phyloP scores from a whole-genome alignment of 2,113 vertebrate species.

The Atherinomorus stipes region DNA sequence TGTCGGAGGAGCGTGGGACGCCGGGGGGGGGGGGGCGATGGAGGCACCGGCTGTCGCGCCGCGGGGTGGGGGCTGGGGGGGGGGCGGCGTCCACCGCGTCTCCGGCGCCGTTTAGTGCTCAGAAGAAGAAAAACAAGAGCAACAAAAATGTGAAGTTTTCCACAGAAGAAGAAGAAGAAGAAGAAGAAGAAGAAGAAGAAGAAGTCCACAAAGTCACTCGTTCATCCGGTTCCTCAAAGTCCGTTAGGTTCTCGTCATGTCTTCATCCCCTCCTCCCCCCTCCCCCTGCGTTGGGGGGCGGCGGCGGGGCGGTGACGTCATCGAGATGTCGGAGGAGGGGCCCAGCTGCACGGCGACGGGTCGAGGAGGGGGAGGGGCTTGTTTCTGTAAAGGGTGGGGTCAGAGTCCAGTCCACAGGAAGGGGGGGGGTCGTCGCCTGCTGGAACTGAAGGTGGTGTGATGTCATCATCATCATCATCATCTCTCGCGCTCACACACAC shows the following conservation, averaged over 20 bases:
- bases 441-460: slow-evolving; percentile 90
- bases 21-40: slow-evolving; percentile 13
- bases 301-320: slow-evolving; percentile 50
- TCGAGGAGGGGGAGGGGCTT: slow-evolving; percentile 25
- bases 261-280: slow-evolving; percentile 11
- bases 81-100: slow-evolving; percentile 22
- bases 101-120: slow-evolving; percentile 53
- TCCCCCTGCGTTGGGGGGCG: slow-evolving; percentile 5
- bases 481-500: slow-evolving; percentile 90
- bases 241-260: slow-evolving; percentile 3
- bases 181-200: slow-evolving; percentile 72
- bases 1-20: slow-evolving; percentile 30
- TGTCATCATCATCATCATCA: slow-evolving; percentile 84
- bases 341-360: slow-evolving; percentile 61
- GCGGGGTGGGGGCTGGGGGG: neutral
- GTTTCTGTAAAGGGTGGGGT: slow-evolving; percentile 25
- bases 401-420: slow-evolving; percentile 68
- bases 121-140: slow-evolving; percentile 62
- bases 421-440: slow-evolving; percentile 75
- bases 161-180: slow-evolving; percentile 69
- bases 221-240: slow-evolving; percentile 48
- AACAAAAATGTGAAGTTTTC: slow-evolving; percentile 61
- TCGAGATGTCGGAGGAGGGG: slow-evolving; percentile 54
- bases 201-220: slow-evolving; percentile 62
- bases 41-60: slow-evolving; percentile 2